phyloP scores from a whole-genome alignment of 1,140 invertebrate species.

The Panagrolaimus sp. region DNA sequence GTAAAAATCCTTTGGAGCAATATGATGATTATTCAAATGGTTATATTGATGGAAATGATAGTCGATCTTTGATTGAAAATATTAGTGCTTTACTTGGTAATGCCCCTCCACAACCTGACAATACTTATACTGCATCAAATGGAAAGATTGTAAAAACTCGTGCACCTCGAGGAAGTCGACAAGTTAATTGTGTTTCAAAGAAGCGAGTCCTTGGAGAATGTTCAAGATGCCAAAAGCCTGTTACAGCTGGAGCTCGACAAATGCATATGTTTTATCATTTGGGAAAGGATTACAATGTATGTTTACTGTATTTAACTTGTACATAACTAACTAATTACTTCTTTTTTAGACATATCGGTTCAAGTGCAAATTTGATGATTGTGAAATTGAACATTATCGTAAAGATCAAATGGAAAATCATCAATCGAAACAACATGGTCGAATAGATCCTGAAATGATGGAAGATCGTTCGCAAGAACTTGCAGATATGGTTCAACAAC shows the following conservation, averaged over 20 bases:
- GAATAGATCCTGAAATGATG: slow-evolving; percentile 55
- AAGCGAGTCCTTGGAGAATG: slow-evolving; percentile 56
- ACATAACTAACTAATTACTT: neutral
- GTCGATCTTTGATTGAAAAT: slow-evolving; percentile 26
- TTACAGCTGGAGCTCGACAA: slow-evolving; percentile 57
- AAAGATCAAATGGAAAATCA: slow-evolving; percentile 59
- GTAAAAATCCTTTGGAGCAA: slow-evolving; percentile 6
- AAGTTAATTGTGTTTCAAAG: slow-evolving; percentile 34
- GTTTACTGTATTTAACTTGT: slow-evolving; percentile 21
- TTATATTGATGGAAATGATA: slow-evolving; percentile 13
- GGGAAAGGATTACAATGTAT: slow-evolving; percentile 52
- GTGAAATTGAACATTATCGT: slow-evolving; percentile 55
- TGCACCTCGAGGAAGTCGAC: slow-evolving; percentile 14
- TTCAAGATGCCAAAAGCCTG: slow-evolving; percentile 52
- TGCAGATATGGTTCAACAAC: slow-evolving; percentile 37
- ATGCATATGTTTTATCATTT: slow-evolving; percentile 60
- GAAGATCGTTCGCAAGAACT: slow-evolving; percentile 46
- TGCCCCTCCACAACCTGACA: neutral
- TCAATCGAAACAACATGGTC: slow-evolving; percentile 52
- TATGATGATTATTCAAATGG: slow-evolving; percentile 3
- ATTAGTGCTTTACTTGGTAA: slow-evolving; percentile 30
- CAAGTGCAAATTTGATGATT: slow-evolving; percentile 50
- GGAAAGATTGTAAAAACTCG: slow-evolving; percentile 19
- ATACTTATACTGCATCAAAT: neutral
- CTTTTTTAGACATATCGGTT: slow-evolving; percentile 53